Conservation (phyloP, 2,797 vertebrate species). For the Myotis planiceps region DNA sequence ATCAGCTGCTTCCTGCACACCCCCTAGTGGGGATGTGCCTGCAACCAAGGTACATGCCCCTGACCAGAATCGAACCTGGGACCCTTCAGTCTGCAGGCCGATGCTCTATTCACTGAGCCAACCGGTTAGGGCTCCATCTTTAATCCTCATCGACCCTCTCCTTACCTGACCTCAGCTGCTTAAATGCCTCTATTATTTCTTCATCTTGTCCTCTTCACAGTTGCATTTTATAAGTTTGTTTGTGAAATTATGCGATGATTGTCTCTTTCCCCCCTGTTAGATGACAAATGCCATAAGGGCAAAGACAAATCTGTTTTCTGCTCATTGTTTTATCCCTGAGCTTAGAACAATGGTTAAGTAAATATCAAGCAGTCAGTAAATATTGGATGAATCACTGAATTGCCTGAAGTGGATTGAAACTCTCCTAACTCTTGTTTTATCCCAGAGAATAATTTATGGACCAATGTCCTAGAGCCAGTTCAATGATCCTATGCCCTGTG, state of each 20-base stretch:
- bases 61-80: too few species aligned
- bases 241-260: not conserved
- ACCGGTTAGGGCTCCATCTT: not conserved
- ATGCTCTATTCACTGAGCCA: too few species aligned
- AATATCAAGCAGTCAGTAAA: constrained; percentile 13
- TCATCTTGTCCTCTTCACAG: not conserved
- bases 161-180: not conserved
- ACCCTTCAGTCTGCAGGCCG: too few species aligned
- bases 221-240: not conserved
- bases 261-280: not conserved
- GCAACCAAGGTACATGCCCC: too few species aligned
- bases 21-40: too few species aligned
- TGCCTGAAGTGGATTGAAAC: not conserved
- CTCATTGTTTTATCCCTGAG: not conserved
- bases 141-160: not conserved
- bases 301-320: constrained; percentile 1
- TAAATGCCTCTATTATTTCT: not conserved
- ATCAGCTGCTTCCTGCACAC: too few species aligned
- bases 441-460: not conserved
- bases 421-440: not conserved
- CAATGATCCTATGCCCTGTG: not conserved
- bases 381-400: not conserved
- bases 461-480: not conserved
- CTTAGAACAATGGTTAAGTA: not conserved
- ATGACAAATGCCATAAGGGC: not conserved